phyloP scores from a whole-genome alignment of 2,888 invertebrate species.

The Lamellibrachia satsuma region DNA sequence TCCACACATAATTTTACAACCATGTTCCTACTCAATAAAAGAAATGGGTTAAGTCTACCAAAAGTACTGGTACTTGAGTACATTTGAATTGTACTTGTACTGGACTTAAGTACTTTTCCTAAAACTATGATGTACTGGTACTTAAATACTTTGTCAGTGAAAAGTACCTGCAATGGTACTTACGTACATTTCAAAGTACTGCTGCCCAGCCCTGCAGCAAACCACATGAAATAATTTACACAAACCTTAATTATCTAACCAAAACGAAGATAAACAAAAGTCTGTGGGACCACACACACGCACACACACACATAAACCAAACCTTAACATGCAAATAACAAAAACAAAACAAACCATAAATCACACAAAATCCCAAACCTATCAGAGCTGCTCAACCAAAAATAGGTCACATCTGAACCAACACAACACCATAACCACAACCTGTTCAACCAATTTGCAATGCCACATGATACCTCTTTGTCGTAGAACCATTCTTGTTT shows the following conservation, averaged over 20 bases:
- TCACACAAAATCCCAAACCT: background rate
- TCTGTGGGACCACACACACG: background rate
- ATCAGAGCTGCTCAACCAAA: background rate
- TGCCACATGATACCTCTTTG: constrained; percentile 69
- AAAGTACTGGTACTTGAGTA: too few relatives aligned
- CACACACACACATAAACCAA: background rate
- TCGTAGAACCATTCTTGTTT: constrained; percentile 96
- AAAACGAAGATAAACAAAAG: background rate
- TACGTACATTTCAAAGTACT: too few relatives aligned
- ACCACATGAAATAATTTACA: background rate
- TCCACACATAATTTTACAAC: too few relatives aligned
- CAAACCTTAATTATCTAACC: background rate
- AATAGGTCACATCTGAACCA: background rate
- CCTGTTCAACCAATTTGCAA: constrained; percentile 28
- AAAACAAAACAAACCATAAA: background rate
- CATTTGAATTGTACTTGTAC: too few relatives aligned
- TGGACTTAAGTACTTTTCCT: too few relatives aligned
- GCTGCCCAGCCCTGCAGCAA: background rate
- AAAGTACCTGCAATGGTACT: too few relatives aligned
- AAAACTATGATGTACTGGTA: too few relatives aligned
- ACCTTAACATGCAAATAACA: background rate
- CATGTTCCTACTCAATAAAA: too few relatives aligned
- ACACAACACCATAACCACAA: background rate
- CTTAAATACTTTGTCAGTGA: too few relatives aligned
- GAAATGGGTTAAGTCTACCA: too few relatives aligned